Conservation (phyloP, 2,797 vertebrate species). For the Euthynnus affinis region DNA sequence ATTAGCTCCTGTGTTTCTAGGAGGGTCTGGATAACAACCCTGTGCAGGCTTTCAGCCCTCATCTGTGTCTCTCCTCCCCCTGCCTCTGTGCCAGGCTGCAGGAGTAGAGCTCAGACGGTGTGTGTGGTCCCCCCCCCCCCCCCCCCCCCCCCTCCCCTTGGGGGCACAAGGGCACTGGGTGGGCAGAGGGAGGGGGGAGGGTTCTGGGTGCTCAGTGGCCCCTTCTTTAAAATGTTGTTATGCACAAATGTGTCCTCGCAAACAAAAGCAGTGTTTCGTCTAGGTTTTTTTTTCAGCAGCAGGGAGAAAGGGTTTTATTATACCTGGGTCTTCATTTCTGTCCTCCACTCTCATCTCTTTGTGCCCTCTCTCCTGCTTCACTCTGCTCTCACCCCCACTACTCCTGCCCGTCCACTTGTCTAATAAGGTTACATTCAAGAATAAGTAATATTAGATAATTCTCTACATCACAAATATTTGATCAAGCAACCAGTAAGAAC, state of each 20-base stretch:
- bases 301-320: no score
- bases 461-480: no score
- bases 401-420: no score
- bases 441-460: no score
- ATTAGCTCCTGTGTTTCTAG: constrained; percentile 63
- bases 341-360: no score
- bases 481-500: no score
- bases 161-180: constrained; percentile 22
- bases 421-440: no score
- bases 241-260: neutral
- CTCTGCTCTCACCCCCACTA: no score
- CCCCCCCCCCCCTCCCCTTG: neutral
- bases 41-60: constrained; percentile 57
- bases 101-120: constrained; percentile 52
- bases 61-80: constrained; percentile 59
- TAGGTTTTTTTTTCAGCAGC: no score
- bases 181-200: constrained; percentile 2
- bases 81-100: constrained; percentile 40
- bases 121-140: constrained; percentile 39
- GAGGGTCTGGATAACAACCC: constrained; percentile 54
- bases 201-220: neutral
- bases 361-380: no score
- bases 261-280: neutral
- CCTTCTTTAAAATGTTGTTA: constrained; percentile 27
- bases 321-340: no score